Conservation (phyloP, 2,113 vertebrate species). For the Hymenochirus boettgeri region DNA sequence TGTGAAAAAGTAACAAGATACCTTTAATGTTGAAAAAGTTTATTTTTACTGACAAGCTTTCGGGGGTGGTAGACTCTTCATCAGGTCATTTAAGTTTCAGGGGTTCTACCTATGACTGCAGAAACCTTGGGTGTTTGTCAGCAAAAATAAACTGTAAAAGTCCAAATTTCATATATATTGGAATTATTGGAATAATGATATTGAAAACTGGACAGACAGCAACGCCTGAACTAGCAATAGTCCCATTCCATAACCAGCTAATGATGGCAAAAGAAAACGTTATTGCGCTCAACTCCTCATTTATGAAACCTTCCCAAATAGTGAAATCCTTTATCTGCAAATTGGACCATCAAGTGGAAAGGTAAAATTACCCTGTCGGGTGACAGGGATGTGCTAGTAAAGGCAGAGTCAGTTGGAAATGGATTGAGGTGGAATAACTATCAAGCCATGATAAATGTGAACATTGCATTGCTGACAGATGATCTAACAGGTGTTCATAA, state of each 20-base stretch:
- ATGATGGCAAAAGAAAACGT: constrained; percentile 89
- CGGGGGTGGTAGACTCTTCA: too few relatives aligned
- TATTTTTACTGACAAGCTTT: too few relatives aligned
- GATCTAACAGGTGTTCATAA: constrained; percentile 97
- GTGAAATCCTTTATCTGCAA: constrained; percentile 82
- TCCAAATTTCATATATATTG: too few relatives aligned
- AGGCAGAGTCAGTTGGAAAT: constrained; percentile 77
- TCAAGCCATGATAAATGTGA: constrained; percentile 84
- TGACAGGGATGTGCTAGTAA: constrained; percentile 72
- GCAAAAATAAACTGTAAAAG: too few relatives aligned
- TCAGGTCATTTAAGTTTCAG: too few relatives aligned
- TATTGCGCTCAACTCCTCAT: constrained; percentile 82
- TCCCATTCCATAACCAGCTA: constrained; percentile 78
- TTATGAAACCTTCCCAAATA: constrained; percentile 84
- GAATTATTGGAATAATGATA: too few relatives aligned
- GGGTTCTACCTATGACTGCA: too few relatives aligned
- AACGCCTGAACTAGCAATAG: constrained; percentile 71
- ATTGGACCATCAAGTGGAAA: constrained; percentile 85
- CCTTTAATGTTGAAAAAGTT: constrained; percentile 46
- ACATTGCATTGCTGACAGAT: constrained; percentile 85
- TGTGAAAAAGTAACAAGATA: too few relatives aligned
- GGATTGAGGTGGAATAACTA: constrained; percentile 79
- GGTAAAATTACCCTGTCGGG: constrained; percentile 84
- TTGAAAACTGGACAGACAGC: constrained; percentile 71
- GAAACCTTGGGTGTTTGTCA: too few relatives aligned